Base-by-base conservation (phyloP, 2,888 invertebrate genomes). In the Cerceris ruficornis region DNA sequence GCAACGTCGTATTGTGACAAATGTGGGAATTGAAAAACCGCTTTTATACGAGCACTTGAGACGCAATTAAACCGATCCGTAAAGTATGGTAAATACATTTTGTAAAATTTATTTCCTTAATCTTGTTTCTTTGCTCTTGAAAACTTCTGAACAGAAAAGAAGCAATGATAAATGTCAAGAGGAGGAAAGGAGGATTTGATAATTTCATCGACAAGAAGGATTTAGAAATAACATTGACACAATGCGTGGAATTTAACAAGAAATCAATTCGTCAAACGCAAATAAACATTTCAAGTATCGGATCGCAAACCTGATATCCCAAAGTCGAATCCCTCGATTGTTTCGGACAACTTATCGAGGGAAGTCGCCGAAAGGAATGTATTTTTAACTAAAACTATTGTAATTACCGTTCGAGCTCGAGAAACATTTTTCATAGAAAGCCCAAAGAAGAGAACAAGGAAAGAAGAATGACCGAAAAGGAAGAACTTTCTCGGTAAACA, bases 381-480 rank as follows among this genome's bases (percentile, higher is more conserved):
- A 28, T 71, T 62, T 49, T 28, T 62, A 66, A 80, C 80, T 76
- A 64, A 66, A 73, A 73, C 58, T 58, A 54, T 59, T 67, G 73
- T 54, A 76, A 76, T 73, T 76, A 73, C 41, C 13, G 67, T 17
- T 70, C 39, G 70, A 64, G 43, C 41, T 57, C 1, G n/a, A 55
- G 41, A 11, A 41, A 28, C 39, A 64, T 55, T 39, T 46, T 13
- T 28, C n/a, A 14, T 41, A n/a, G 52, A 49, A 54, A 43, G 15
- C 11, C 0, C 13, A 42, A 42, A 50, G 0, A 17, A 52, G 65
- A 43, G 17, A 43, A 52, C 17, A 28, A 14, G 60, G 42, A 58
- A 62, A n/a, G 58, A 43, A 49, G 8, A 42, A 15, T 39, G 49
- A 14, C 9, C 41, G 46, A 60, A 55, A 46, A 46, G 46, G 11